phyloP scores from a whole-genome alignment of 2,797 vertebrate species.

The Danio albolineatus region DNA sequence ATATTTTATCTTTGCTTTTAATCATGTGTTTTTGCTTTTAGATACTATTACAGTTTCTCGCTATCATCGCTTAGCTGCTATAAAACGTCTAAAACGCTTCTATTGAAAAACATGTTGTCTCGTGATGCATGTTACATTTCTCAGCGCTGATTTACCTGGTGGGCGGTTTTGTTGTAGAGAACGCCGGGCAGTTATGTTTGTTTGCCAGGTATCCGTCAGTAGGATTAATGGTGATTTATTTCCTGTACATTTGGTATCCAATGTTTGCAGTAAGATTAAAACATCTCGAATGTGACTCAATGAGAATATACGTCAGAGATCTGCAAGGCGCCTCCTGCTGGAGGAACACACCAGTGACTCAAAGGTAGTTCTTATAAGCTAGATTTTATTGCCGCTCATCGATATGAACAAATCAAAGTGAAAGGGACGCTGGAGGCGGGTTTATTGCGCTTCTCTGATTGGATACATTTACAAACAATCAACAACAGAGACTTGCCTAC shows the following conservation, averaged over 20 bases:
- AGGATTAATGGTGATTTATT: no score
- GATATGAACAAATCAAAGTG: background rate
- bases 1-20: background rate
- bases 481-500: no score
- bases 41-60: background rate
- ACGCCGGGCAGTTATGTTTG: background rate
- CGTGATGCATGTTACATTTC: background rate
- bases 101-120: background rate
- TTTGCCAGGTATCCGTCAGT: background rate
- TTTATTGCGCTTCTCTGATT: background rate
- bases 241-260: no score
- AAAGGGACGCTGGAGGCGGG: background rate
- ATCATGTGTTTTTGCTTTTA: background rate
- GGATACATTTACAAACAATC: conserved; percentile 1
- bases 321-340: background rate
- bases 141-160: background rate
- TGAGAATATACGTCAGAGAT: background rate
- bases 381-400: background rate
- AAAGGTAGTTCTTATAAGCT: background rate
- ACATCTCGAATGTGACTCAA: background rate
- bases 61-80: background rate
- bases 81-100: background rate
- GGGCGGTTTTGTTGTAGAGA: background rate
- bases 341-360: background rate
- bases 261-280: no score